Evolutionary conservation across 2,797 vertebrate species (phyloP).

Genomic region (Lepus oiostolus): DNA sequence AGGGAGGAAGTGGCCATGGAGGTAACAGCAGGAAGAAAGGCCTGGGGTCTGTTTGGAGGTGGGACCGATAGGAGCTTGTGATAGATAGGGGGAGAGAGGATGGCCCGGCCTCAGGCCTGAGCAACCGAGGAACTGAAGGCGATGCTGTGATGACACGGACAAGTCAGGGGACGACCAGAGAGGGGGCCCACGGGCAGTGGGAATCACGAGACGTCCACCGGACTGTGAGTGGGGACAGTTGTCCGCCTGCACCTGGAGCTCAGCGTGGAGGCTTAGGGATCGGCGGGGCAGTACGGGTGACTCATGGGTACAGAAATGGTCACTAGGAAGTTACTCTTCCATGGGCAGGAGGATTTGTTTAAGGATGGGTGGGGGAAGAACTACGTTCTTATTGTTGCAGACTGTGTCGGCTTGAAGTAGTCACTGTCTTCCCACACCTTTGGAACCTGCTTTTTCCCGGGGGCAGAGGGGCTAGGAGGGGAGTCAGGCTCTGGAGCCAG

Average conservation of each 20-base stretch:
- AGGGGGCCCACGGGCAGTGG: neutral
- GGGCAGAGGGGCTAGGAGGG: neutral
- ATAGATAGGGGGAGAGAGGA: neutral
- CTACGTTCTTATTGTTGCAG: slow-evolving; percentile 29
- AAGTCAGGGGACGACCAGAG: neutral
- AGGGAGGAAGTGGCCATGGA: neutral
- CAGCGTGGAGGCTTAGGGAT: neutral
- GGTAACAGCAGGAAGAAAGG: neutral
- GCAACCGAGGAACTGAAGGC: neutral
- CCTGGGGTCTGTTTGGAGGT: neutral
- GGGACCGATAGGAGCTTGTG: neutral
- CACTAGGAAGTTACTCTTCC: neutral
- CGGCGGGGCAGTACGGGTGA: neutral
- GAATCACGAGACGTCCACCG: neutral
- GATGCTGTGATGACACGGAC: neutral
- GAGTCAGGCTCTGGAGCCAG: neutral
- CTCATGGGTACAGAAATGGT: neutral
- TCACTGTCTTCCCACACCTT: slow-evolving; percentile 18
- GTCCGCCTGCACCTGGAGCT: neutral
- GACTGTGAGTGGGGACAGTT: neutral
- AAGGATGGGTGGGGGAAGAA: slow-evolving; percentile 43
- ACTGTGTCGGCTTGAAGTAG: slow-evolving; percentile 61
- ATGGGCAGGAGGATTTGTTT: neutral
- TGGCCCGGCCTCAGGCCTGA: neutral
- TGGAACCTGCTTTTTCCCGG: neutral